Conservation (phyloP, 2,113 vertebrate species). For the Labeo rohita region DNA sequence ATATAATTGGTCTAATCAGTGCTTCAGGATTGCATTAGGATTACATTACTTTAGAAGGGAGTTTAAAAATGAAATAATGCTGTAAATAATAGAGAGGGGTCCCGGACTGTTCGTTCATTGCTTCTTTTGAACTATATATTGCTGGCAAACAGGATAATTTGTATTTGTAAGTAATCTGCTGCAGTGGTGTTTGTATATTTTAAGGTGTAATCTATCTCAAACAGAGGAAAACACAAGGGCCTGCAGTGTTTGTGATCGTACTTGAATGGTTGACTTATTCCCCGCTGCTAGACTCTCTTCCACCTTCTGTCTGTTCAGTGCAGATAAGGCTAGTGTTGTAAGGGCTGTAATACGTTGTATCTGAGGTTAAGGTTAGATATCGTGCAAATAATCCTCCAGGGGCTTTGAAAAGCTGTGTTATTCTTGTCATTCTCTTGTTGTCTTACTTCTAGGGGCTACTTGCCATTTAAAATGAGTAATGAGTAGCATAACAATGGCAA, state of each 20-base stretch:
- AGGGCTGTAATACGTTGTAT: slow-evolving; percentile 37
- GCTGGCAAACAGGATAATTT: slow-evolving; percentile 35
- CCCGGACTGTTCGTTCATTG: neutral
- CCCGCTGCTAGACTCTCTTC: slow-evolving; percentile 20
- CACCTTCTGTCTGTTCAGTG: slow-evolving; percentile 32
- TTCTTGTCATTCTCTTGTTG: slow-evolving; percentile 25
- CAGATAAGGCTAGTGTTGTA: slow-evolving; percentile 39
- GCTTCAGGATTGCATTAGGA: slow-evolving; percentile 28
- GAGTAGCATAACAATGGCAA: neutral
- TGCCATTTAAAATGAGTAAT: slow-evolving; percentile 15
- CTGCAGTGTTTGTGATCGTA: slow-evolving; percentile 36
- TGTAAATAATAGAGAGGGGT: neutral
- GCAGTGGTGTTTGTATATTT: slow-evolving; percentile 16
- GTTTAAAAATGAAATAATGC: slow-evolving; percentile 18
- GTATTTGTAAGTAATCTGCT: slow-evolving; percentile 27
- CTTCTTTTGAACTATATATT: slow-evolving; percentile 13
- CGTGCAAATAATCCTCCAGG: slow-evolving; percentile 13
- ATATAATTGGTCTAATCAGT: slow-evolving; percentile 25
- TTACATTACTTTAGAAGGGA: slow-evolving; percentile 12
- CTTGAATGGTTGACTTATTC: slow-evolving; percentile 42
- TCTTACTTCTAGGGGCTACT: slow-evolving; percentile 28
- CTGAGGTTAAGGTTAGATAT: slow-evolving; percentile 44
- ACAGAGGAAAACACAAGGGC: slow-evolving; percentile 38
- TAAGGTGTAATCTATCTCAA: slow-evolving; percentile 39
- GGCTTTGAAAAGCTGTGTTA: slow-evolving; percentile 21